These are phyloP conservation scores for Leptodactylus fuscus DNA, from an alignment of 2,113 vertebrate species.

Conservation along the genomic window DNA sequence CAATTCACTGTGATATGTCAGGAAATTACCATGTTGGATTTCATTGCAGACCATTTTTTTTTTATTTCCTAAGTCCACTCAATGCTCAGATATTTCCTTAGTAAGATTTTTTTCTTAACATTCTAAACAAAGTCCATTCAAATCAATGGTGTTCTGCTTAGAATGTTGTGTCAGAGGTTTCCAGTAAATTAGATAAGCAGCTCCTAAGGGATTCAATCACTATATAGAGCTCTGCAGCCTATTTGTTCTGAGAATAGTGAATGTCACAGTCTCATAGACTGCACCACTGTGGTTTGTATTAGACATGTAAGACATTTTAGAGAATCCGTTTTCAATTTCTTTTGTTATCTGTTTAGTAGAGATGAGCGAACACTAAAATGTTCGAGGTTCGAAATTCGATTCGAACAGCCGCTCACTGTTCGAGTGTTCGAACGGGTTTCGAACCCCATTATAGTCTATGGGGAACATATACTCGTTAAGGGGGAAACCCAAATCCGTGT, in stretches of 20 bases:
- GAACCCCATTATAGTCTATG: too few relatives aligned
- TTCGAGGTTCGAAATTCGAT: too few relatives aligned
- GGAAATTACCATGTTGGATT: too few relatives aligned
- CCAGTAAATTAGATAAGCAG: not conserved
- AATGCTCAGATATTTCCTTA: not conserved
- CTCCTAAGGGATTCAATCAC: not conserved
- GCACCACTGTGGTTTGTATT: not conserved
- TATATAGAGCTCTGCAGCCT: not conserved
- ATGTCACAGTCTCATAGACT: not conserved
- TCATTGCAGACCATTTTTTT: too few relatives aligned
- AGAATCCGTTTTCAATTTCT: not conserved
- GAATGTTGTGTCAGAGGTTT: not conserved
- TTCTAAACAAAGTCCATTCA: not conserved
- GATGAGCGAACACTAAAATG: too few relatives aligned
- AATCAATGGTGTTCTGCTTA: constrained; percentile 6
- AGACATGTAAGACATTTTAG: not conserved
- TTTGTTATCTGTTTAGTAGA: too few relatives aligned
- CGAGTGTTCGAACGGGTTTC: too few relatives aligned
- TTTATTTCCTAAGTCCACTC: too few relatives aligned
- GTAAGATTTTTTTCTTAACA: not conserved
- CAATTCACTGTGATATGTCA: too few relatives aligned
- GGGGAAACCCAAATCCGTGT: too few relatives aligned
- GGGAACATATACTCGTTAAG: too few relatives aligned
- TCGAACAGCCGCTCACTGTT: too few relatives aligned
- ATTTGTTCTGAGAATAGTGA: not conserved